A percentile compares a stretch with the other conserved stretches of the same genome.
These are phyloP conservation scores for Chaetorhynchus papuensis DNA, from an alignment of 2,113 vertebrate genomes.

Conservation along the genomic window DNA sequence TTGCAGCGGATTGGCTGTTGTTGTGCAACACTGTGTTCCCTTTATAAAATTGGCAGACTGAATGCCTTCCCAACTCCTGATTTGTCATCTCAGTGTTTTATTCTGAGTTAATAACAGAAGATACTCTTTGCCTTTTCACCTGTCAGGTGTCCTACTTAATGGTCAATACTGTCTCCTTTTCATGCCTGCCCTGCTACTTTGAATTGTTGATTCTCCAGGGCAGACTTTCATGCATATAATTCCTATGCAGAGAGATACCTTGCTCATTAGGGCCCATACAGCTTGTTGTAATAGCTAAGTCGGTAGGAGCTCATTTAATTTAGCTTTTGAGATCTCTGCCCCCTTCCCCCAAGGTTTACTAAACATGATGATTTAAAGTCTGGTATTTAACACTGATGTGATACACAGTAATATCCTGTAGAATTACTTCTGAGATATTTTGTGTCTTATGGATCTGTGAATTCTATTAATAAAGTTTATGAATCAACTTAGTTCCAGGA, in stretches of 20 bases:
- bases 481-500: neutral
- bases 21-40: neutral
- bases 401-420: neutral
- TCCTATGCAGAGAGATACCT: neutral
- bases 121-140: neutral
- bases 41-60: neutral
- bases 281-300: neutral
- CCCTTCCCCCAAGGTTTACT: neutral
- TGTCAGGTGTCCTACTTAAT: neutral
- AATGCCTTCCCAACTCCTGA: neutral
- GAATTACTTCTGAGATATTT: neutral
- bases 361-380: neutral
- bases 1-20: neutral
- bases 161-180: neutral
- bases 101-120: neutral
- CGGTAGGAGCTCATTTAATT: neutral
- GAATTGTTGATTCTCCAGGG: slow-evolving; percentile 14
- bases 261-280: neutral
- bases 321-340: neutral
- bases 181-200: neutral
- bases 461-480: neutral
- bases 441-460: neutral
- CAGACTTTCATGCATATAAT: neutral
- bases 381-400: neutral
- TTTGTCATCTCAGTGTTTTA: neutral